Conservation (phyloP, 1,140 invertebrate species). For the Ceratina japonica region DNA sequence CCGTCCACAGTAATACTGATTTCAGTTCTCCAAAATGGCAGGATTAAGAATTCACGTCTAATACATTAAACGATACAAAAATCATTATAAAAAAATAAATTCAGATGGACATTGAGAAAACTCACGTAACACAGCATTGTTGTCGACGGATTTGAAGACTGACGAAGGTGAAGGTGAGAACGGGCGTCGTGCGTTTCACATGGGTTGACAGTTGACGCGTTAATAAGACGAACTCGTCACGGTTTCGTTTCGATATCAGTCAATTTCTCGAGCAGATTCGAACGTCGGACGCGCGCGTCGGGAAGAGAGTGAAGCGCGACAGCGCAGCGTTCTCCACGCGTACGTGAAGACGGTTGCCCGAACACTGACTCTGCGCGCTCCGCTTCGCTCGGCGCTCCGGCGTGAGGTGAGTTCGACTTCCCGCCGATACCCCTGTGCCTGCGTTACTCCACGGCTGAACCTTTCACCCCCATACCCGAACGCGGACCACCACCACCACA, state of each 20-base stretch:
- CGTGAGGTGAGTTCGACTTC: constrained; percentile 62
- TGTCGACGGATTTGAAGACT: neutral
- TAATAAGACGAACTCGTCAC: neutral
- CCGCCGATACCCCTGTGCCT: constrained; percentile 64
- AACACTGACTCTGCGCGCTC: constrained; percentile 73
- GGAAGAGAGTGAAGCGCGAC: neutral
- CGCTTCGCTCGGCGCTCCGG: constrained; percentile 62
- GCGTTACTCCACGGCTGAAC: constrained; percentile 47
- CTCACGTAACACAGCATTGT: constrained; percentile 73
- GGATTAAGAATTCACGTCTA: no score
- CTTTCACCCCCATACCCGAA: constrained; percentile 21
- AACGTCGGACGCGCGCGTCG: no score
- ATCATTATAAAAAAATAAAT: neutral
- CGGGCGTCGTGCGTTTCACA: neutral
- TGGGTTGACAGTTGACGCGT: neutral
- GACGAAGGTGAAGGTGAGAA: neutral
- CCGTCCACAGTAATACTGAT: no score
- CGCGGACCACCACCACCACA: neutral
- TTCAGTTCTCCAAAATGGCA: no score
- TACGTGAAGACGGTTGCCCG: constrained; percentile 72
- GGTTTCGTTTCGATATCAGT: neutral
- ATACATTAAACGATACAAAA: neutral
- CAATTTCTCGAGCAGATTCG: neutral
- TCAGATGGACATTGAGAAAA: constrained; percentile 20
- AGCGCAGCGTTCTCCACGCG: constrained; percentile 47